Evolutionary conservation across 2,797 vertebrate genomes (phyloP), one percentile per base, ranked within the genome.

Genomic region (Sebastes vulpes): DNA sequence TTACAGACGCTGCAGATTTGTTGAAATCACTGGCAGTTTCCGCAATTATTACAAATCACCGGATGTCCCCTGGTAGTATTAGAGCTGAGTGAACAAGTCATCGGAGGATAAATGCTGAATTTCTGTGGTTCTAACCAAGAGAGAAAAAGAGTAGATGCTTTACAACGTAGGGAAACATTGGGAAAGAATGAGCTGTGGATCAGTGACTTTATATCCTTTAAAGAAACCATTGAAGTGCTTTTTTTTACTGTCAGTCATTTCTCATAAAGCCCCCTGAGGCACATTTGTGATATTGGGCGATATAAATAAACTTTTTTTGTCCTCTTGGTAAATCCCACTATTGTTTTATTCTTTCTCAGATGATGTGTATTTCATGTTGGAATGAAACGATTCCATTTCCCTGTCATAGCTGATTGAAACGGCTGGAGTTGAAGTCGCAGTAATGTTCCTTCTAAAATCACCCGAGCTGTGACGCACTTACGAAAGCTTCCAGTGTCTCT

Each of bases 11-110:
- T 20, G 69, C 79, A 38, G 81, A 70, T 79, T 72, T 18, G 46
- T 16, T 35, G 29, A 86, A 89, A 80, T 83, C 77, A 65, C 25
- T n/a, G 14, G 65, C 77, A 28, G 68, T 83, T 83, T 70, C 23
- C 7, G 12, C 42, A 70, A 65, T 88, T 72, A 88, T 75, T 74
- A 67, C 65, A 81, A 84, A 81, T 85, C 66, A 72, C 42, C 2
- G 3, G 20, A 69, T 29, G 26, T 57, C 56, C 64, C 64, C 25
- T 3, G 54, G 58, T 42, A n/a, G 14, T 6, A 21, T 74, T 48
- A 57, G 28, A 70, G 5, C 42, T 23, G 32, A 72, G 71, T 42
- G 61, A 80, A 72, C 5, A 14, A 63, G 48, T 48, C 71, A 46
- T 4, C 5, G 32, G 9, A 58, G 38, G 58, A 76, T 28, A 59